Percentiles rank a stretch among this genome's conserved stretches.
Conservation (phyloP, 92 coral and sea anemone genomes). For the Phenganax marumi region DNA sequence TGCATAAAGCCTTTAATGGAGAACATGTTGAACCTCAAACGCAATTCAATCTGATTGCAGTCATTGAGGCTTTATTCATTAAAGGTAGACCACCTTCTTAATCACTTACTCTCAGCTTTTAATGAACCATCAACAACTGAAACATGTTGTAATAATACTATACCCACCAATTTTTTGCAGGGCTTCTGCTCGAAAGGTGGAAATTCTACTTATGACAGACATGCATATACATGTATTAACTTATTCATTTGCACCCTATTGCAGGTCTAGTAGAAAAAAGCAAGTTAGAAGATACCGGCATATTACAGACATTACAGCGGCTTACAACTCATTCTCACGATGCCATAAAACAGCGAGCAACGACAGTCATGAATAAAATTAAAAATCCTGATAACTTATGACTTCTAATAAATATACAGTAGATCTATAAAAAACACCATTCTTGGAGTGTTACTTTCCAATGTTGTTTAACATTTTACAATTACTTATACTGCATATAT, state of each 20-base stretch:
- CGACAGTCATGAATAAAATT: constrained; percentile 77
- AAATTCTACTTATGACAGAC: too few species aligned
- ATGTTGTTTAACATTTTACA: neutral
- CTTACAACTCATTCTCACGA: constrained; percentile 72
- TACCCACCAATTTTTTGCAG: too few species aligned
- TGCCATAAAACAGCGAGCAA: constrained; percentile 82
- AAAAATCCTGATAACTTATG: constrained; percentile 39
- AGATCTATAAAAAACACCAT: neutral
- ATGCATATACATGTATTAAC: neutral
- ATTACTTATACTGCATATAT: neutral
- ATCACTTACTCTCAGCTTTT: neutral
- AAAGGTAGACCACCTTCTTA: constrained; percentile 54
- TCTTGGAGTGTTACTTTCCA: neutral
- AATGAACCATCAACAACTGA: too few species aligned
- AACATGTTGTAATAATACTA: too few species aligned
- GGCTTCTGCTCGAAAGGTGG: too few species aligned
- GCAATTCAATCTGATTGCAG: constrained; percentile 89
- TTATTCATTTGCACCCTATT: neutral
- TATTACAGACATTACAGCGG: constrained; percentile 53
- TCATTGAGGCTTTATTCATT: constrained; percentile 71
- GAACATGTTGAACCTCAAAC: constrained; percentile 71
- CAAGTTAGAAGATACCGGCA: constrained; percentile 37
- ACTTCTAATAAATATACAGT: neutral
- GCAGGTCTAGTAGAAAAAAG: constrained; percentile 26
- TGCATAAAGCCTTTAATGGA: constrained; percentile 61